Conservation (phyloP, 2,888 invertebrate genomes). For the Periphyllus acericola region DNA sequence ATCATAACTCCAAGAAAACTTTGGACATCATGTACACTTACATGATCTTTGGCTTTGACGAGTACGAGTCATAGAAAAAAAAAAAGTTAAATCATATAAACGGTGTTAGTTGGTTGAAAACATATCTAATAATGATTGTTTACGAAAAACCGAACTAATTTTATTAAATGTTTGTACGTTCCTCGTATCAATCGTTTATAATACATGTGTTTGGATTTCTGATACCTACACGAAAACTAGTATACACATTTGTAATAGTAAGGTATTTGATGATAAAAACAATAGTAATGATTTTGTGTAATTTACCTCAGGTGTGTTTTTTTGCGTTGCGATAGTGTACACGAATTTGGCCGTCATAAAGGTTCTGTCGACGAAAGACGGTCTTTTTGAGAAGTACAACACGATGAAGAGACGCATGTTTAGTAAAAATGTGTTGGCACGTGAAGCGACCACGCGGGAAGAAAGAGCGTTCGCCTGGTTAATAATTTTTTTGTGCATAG, state of each 20-base stretch:
- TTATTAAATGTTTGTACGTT: too few relatives aligned
- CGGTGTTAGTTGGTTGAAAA: too few relatives aligned
- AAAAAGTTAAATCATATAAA: too few relatives aligned
- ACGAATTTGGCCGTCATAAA: conserved; percentile 85
- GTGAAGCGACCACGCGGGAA: conserved; percentile 75
- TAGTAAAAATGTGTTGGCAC: conserved; percentile 65
- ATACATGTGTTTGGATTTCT: too few relatives aligned
- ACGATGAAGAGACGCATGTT: conserved; percentile 68
- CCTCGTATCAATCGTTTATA: too few relatives aligned
- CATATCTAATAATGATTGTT: too few relatives aligned
- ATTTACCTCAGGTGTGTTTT: conserved; percentile 72
- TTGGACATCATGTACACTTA: conserved; percentile 80
- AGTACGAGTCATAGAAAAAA: conserved; percentile 67
- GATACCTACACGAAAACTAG: too few relatives aligned
- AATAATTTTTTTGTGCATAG: conserved; percentile 83
- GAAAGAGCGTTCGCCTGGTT: conserved; percentile 86
- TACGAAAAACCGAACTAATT: too few relatives aligned
- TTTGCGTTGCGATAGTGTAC: conserved; percentile 80
- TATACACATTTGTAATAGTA: too few relatives aligned
- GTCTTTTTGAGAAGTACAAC: conserved; percentile 66
- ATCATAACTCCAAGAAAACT: conserved; percentile 75
- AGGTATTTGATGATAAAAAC: too few relatives aligned
- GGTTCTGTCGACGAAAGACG: conserved; percentile 70
- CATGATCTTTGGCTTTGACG: conserved; percentile 81
- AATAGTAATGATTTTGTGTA: not conserved